Evolutionary conservation across 1,140 invertebrate species (phyloP).

Genomic region (Lucilia sericata): DNA sequence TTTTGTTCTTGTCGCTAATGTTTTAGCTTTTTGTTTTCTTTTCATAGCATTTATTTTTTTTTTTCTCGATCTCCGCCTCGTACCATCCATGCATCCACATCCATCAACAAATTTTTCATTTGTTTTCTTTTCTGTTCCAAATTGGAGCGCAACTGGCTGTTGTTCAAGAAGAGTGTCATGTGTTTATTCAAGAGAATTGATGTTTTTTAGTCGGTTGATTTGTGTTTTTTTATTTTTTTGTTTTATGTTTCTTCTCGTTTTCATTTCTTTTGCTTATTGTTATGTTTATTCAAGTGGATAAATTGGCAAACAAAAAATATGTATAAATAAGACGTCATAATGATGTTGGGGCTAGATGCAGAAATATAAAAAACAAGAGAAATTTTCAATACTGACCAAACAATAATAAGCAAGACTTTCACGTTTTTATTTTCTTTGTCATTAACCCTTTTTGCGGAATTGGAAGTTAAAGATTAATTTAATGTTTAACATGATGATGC

Average conservation of each 20-base stretch:
- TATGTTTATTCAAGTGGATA: conserved; percentile 38
- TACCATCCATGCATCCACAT: background rate
- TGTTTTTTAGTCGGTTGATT: conserved; percentile 24
- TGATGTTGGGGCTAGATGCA: background rate
- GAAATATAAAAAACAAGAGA: conserved; percentile 20
- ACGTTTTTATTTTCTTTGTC: background rate
- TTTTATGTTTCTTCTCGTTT: background rate
- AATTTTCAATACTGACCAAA: conserved; percentile 22
- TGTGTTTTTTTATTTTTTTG: background rate
- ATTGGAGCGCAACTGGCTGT: conserved; percentile 22
- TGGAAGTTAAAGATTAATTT: too few relatives aligned
- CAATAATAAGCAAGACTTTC: conserved; percentile 12
- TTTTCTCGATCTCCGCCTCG: background rate
- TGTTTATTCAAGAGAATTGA: conserved; percentile 24
- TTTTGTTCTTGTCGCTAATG: background rate
- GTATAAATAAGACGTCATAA: conserved; percentile 30
- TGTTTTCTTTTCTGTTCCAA: background rate
- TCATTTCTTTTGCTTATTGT: background rate
- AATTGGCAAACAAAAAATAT: conserved; percentile 25
- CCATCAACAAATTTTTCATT: background rate
- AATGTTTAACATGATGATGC: too few relatives aligned
- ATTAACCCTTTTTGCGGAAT: background rate
- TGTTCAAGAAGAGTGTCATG: conserved; percentile 18
- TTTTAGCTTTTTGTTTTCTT: conserved; percentile 3
- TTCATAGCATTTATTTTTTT: background rate